phyloP scores from a whole-genome alignment of 2,113 vertebrate genomes.

The Calypte anna region DNA sequence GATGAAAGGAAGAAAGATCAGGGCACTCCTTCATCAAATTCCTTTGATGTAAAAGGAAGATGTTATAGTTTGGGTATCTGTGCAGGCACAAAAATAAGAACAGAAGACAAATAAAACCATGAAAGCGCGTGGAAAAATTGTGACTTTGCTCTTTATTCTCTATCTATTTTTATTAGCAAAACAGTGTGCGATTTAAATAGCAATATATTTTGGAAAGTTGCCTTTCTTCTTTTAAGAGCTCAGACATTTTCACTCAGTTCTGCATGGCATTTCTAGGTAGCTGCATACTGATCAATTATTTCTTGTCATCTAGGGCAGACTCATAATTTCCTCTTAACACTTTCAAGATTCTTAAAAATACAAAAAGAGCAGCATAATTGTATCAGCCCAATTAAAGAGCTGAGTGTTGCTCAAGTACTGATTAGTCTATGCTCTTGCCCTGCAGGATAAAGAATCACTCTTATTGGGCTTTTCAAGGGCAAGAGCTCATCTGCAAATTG shows the following conservation, averaged over 20 bases:
- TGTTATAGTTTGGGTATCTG: neutral
- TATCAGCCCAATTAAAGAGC: slow-evolving; percentile 6
- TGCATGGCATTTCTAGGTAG: neutral
- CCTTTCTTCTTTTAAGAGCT: neutral
- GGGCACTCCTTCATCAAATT: slow-evolving; percentile 8
- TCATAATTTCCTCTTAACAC: neutral
- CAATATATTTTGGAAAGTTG: neutral
- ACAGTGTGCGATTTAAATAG: neutral
- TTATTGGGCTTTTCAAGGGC: neutral
- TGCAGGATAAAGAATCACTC: neutral
- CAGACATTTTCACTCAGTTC: neutral
- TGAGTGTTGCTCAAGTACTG: neutral
- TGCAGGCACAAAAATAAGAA: slow-evolving; percentile 16
- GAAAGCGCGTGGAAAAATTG: neutral
- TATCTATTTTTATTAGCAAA: neutral
- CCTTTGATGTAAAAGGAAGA: slow-evolving; percentile 38
- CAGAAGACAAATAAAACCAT: neutral
- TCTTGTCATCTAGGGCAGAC: neutral
- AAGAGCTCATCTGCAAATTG: slow-evolving; percentile 39
- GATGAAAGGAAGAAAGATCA: slow-evolving; percentile 57
- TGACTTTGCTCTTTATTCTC: neutral
- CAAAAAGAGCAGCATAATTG: neutral
- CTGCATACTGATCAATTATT: neutral
- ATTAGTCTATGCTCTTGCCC: slow-evolving; percentile 11
- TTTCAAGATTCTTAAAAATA: slow-evolving; percentile 25